phyloP scores from a whole-genome alignment of 2,888 invertebrate species.

The Eupithecia dodoneata region DNA sequence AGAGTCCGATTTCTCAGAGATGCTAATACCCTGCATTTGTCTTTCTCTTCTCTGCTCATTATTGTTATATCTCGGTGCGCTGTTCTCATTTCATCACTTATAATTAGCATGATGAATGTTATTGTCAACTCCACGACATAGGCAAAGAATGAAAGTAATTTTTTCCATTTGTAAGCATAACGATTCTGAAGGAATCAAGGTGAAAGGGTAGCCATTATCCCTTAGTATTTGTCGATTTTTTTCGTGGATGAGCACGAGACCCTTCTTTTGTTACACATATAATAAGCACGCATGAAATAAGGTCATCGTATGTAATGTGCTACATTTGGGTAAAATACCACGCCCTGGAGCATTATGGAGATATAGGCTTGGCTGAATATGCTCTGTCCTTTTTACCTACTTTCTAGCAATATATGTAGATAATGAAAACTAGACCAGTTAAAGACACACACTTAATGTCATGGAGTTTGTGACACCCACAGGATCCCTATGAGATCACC shows the following conservation, averaged over 20 bases:
- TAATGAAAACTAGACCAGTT: not conserved
- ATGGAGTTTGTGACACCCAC: not conserved
- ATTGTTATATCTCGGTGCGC: constrained; percentile 26
- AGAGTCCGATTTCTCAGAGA: constrained; percentile 26
- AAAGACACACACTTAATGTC: not conserved
- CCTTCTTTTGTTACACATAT: constrained; percentile 58
- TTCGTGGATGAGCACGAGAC: constrained; percentile 45
- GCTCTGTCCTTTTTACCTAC: constrained; percentile 14
- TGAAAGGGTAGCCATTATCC: constrained; percentile 41
- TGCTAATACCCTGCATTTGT: constrained; percentile 38
- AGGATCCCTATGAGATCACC: not conserved
- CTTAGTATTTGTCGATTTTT: constrained; percentile 41
- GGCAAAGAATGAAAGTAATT: constrained; percentile 16
- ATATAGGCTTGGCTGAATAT: constrained; percentile 37
- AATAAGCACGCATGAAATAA: constrained; percentile 63
- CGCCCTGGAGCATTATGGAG: constrained; percentile 49
- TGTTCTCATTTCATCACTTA: constrained; percentile 34
- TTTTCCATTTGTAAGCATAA: constrained; percentile 26
- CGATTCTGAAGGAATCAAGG: constrained; percentile 30
- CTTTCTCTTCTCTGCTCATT: constrained; percentile 31
- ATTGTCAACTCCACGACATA: constrained; percentile 16
- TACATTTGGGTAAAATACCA: constrained; percentile 54
- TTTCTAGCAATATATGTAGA: not conserved
- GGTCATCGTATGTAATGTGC: constrained; percentile 56
- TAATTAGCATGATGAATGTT: constrained; percentile 32